phyloP scores from a whole-genome alignment of 1,140 invertebrate species.

The Zaprionus davidi region DNA sequence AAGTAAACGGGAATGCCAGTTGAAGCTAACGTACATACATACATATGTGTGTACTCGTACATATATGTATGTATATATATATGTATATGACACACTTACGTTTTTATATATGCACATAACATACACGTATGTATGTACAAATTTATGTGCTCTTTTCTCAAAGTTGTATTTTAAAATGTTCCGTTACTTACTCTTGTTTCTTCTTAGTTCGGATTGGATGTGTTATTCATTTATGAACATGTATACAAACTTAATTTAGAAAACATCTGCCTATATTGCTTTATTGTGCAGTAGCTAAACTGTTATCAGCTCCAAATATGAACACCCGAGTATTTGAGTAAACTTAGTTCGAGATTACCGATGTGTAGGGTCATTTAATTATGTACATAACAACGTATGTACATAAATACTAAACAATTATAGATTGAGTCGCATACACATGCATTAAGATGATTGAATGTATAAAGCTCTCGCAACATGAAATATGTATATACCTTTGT shows the following conservation, averaged over 20 bases:
- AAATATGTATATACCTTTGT: no score
- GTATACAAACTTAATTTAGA: background rate
- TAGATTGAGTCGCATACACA: no score
- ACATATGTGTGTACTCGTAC: no score
- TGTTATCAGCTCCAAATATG: conserved; percentile 1
- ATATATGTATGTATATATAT: no score
- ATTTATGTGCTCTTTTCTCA: background rate
- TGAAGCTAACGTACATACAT: no score
- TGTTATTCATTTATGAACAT: background rate
- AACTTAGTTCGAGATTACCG: background rate
- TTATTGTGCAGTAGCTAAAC: background rate
- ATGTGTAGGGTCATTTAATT: background rate
- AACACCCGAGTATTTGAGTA: background rate
- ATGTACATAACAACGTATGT: background rate
- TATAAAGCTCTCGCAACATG: no score
- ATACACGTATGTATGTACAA: no score
- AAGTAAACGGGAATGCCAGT: no score
- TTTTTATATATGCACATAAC: no score
- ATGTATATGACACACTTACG: no score
- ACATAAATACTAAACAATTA: no score
- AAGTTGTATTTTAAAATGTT: background rate
- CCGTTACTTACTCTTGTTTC: background rate
- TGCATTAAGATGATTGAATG: no score
- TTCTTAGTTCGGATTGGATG: background rate
- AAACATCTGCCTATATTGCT: background rate